Evolutionary conservation across 1,140 invertebrate species (phyloP), one percentile per base, ranked within the genome.

Genomic region (Himalopsyche phryganea): DNA sequence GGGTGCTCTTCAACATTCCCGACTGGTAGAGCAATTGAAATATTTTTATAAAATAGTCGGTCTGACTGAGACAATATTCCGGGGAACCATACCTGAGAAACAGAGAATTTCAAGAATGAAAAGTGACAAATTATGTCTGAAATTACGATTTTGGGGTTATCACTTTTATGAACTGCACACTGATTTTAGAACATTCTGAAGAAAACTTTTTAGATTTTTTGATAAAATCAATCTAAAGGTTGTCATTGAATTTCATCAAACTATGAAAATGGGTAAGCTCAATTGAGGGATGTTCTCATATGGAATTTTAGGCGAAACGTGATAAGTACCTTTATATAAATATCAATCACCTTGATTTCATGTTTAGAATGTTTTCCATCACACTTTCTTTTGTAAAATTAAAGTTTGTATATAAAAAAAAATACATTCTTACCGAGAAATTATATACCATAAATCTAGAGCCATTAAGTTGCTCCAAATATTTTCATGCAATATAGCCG

Each of bases 41-140:
- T 5, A 40, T 4, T 11, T 20, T 15, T 6, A 52, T 53, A 4
- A 60, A 42, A 17, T 51, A 53, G 7, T 11, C 23, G 1, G 48
- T 11, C 35, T 58, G 49, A 18, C 44, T 28, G 33, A 38, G 45
- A 20, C 62, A 41, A 14, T 44, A 64, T 36, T 57, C 44, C 14
- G 19, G 18, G 33, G 54, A 60, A 19, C 53, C 54, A 58, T 49
- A 60, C n/a, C 62, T 64, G 33, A 6, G 57, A 64, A 41, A 41
- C 7, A 45, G 7, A 54, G 7, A n/a, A 32, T 35, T 33, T 9
- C 6, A 33, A 33, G 36, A 35, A 48, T 36, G 41, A 40, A 49
- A 9, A 6, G 48, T 55, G 6, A 14, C 9, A 42, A 42, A 9
- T 11, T 14, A 9, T 42, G 14, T n/a, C n/a, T n/a, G n/a, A n/a